Base-by-base conservation (phyloP, 2,797 vertebrate species). In the Synaphobranchus kaupii region DNA sequence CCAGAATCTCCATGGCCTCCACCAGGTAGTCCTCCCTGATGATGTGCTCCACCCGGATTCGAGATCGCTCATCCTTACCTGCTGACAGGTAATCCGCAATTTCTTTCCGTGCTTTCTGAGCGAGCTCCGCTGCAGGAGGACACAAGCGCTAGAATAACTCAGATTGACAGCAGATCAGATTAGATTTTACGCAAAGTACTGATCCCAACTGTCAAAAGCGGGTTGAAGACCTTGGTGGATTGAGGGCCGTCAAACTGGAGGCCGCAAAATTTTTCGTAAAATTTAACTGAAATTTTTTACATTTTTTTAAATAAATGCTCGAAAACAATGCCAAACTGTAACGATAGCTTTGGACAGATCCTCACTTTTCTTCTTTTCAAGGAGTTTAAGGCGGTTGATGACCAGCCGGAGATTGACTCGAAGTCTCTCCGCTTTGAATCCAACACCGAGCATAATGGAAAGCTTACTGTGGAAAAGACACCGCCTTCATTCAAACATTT, bases 321-420 rank as follows among this genome's bases (percentile, higher is more conserved):
- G 4, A 7, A 50, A 81, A 22, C 34, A 25, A 81, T n/a, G 10
- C 4, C 7, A 50, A 48, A 47, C 15, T 17, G 34, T 20, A 17
- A 31, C 6, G 0, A 39, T 0, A 52, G 3, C 47, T 25, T 78
- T 95, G 50, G 63, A 17, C 17, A 8, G 56, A 8, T 87, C 95
- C 99, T 97, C 93, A 99, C 99, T 98, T 94, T 99, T 99, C 94
- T 99, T 99, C 91, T 99, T 99, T 95, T 99, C 98, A 47, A 99
- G 92, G 31, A 99, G 95, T 90, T 99, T 99, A 84, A 99, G 98
- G 73, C 98, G 96, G 93, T 99, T 99, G 91, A 99, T 99, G 89
- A 98, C 98, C 4, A 99, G 96, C 48, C 98, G 96, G 60, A 99
- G 96, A 93, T 99, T 99, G 93, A 99, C 98, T 90, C 97, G 95